Conservation (phyloP, 2,797 vertebrate genomes). For the Gobionotothen gibberifrons region DNA sequence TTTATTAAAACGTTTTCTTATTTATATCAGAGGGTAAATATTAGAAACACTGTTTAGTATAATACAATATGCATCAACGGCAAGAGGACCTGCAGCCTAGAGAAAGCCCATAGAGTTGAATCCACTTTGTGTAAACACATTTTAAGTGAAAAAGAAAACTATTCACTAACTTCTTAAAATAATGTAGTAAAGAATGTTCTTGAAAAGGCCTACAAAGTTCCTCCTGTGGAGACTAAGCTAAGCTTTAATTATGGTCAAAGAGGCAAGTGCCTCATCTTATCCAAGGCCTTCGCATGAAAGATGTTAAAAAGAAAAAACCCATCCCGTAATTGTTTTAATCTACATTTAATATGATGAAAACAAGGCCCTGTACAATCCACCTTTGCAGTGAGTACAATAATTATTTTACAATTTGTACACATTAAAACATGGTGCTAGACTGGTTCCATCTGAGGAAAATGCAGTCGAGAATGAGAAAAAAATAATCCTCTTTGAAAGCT, state of each 20-base stretch:
- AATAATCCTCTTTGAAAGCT: conserved; percentile 80
- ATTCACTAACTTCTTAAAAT: conserved; percentile 9
- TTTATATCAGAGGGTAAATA: background rate
- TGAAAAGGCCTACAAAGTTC: conserved; percentile 12
- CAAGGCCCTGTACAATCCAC: conserved; percentile 99
- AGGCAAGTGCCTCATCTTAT: conserved; percentile 35
- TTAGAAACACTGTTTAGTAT: background rate
- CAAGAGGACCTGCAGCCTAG: background rate
- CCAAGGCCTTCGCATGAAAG: conserved; percentile 64
- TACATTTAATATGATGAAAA: conserved; percentile 99
- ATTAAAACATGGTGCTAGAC: conserved; percentile 87
- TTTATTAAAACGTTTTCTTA: background rate
- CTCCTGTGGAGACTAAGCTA: conserved; percentile 12
- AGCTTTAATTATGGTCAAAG: conserved; percentile 52
- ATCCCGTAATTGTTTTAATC: conserved; percentile 84
- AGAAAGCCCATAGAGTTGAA: background rate
- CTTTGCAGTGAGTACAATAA: conserved; percentile 97
- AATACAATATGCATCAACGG: background rate
- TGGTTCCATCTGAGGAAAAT: conserved; percentile 81
- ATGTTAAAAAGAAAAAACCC: conserved; percentile 52
- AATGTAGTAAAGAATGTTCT: conserved; percentile 29
- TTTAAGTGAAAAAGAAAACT: background rate
- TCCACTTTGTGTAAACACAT: background rate
- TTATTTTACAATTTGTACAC: conserved; percentile 99
- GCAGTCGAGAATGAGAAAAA: conserved; percentile 75